A percentile compares a stretch with the other conserved stretches of the same genome.
Evolutionary conservation across 1,140 invertebrate genomes (phyloP).

Genomic region (Neodiprion lecontei): DNA sequence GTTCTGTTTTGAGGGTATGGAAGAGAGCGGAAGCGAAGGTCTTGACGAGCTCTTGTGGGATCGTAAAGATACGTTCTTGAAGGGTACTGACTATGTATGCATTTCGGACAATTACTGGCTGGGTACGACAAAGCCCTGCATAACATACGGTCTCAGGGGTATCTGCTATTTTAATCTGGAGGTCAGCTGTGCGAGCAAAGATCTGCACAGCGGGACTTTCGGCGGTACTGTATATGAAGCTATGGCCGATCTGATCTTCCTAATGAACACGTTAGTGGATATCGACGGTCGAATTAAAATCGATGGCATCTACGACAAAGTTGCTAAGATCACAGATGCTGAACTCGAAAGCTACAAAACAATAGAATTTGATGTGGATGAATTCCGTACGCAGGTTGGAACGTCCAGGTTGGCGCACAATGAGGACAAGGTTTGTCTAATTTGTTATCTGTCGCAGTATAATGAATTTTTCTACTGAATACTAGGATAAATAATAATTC

Average conservation of each 20-base stretch:
- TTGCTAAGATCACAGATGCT: conserved; percentile 73
- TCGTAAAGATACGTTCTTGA: conserved; percentile 81
- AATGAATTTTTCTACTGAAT: no score
- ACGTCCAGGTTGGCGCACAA: conserved; percentile 75
- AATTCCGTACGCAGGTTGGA: conserved; percentile 77
- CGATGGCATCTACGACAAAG: conserved; percentile 81
- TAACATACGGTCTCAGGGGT: conserved; percentile 96
- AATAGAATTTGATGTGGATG: conserved; percentile 90
- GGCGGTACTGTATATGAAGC: conserved; percentile 91
- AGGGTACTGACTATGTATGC: conserved; percentile 91
- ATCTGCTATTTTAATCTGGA: conserved; percentile 93
- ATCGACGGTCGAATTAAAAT: conserved; percentile 84
- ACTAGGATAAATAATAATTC: neutral
- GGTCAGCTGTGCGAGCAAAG: conserved; percentile 87
- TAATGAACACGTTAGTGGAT: conserved; percentile 85
- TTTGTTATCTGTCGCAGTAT: neutral
- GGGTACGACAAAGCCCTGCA: conserved; percentile 94
- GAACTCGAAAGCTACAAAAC: conserved; percentile 83
- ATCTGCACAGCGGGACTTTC: conserved; percentile 95
- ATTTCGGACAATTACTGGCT: conserved; percentile 99
- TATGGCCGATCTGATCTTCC: conserved; percentile 86
- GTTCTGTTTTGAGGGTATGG: conserved; percentile 99
- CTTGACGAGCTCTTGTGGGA: conserved; percentile 85
- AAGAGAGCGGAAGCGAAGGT: conserved; percentile 96
- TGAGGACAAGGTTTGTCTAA: conserved; percentile 71